A percentile compares a stretch with the other conserved stretches of the same genome.
Evolutionary conservation across 2,797 vertebrate genomes (phyloP).

Genomic region (Sebastes steindachneri): DNA sequence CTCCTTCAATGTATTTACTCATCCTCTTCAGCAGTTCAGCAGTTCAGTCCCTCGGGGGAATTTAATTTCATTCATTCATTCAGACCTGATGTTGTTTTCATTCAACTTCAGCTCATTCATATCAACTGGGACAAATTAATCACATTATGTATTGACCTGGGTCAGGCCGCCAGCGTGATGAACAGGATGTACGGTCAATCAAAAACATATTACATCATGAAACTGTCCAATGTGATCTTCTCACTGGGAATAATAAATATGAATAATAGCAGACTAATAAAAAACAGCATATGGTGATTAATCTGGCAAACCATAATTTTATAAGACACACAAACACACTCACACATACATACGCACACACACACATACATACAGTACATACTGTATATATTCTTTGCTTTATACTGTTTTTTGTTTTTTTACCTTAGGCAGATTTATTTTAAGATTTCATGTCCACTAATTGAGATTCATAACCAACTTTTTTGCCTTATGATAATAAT

Average conservation of each 20-base stretch:
- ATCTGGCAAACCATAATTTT: not conserved
- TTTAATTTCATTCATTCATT: constrained; percentile 17
- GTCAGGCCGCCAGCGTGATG: constrained; percentile 36
- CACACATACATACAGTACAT: not conserved
- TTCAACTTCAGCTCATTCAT: constrained; percentile 17
- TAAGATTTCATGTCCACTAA: not conserved
- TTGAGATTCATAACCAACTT: not conserved
- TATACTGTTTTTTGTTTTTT: too few species aligned
- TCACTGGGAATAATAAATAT: constrained; percentile 32
- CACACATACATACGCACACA: not conserved
- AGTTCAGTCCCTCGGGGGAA: not conserved
- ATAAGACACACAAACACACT: not conserved
- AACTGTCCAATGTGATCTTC: constrained; percentile 17
- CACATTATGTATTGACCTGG: constrained; percentile 30
- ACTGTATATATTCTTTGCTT: not conserved
- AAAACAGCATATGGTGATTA: not conserved
- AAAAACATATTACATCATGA: constrained; percentile 41
- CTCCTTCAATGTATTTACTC: constrained; percentile 1
- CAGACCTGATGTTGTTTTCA: constrained; percentile 12
- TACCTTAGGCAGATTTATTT: too few species aligned
- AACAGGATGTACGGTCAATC: constrained; percentile 36
- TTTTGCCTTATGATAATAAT: not conserved
- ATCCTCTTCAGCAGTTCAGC: not conserved
- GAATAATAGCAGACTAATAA: constrained; percentile 1
- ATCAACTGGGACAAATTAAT: constrained; percentile 42